These are phyloP conservation scores for Bagarius yarrelli DNA, from an alignment of 2,113 vertebrate species.

Conservation along the genomic window DNA sequence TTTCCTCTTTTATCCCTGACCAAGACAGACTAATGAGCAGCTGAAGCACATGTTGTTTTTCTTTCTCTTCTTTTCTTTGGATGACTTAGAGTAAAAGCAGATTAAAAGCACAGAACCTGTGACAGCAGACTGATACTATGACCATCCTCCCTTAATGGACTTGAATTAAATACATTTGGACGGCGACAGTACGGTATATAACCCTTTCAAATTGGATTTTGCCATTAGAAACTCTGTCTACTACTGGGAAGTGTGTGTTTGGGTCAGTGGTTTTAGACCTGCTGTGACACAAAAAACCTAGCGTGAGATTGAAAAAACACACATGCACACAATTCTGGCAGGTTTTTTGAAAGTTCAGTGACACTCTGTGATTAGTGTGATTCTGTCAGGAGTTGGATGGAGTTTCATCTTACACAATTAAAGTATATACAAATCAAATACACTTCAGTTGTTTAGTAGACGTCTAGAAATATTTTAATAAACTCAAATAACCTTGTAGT, in stretches of 20 bases:
- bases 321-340: not conserved
- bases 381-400: not conserved
- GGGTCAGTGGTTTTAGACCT: not conserved
- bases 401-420: not conserved
- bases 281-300: not conserved
- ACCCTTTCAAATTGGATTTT: not conserved
- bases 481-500: not conserved
- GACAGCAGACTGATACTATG: not conserved
- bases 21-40: constrained; percentile 31
- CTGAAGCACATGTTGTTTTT: constrained; percentile 7
- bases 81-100: not conserved
- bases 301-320: constrained; percentile 1
- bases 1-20: not conserved
- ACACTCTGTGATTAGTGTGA: not conserved
- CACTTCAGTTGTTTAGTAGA: not conserved
- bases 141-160: not conserved
- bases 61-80: not conserved
- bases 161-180: not conserved
- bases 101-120: not conserved
- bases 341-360: not conserved
- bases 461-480: not conserved
- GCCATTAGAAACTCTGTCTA: not conserved
- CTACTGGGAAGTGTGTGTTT: not conserved
- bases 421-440: not conserved
- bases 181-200: not conserved